Evolutionary conservation across 2,888 invertebrate species (phyloP).

Genomic region (Alitta virens): DNA sequence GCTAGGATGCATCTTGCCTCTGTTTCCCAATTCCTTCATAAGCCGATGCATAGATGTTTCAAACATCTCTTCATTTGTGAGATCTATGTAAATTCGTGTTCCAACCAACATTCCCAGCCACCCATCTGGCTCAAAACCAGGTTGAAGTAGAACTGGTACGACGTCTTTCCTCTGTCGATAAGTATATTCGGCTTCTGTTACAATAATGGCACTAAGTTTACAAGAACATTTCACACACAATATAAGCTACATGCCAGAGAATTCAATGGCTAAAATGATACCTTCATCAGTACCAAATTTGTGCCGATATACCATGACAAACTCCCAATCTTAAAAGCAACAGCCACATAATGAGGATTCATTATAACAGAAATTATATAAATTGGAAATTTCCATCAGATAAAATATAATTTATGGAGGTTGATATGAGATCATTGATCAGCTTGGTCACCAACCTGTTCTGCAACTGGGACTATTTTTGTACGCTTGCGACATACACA

Average conservation of each 20-base stretch:
- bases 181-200: conserved; percentile 53
- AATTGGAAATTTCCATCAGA: too few relatives aligned
- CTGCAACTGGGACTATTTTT: conserved; percentile 40
- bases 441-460: conserved; percentile 36
- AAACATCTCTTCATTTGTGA: conserved; percentile 35
- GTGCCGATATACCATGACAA: too few relatives aligned
- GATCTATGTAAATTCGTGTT: conserved; percentile 49
- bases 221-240: too few relatives aligned
- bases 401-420: too few relatives aligned
- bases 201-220: not conserved
- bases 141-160: conserved; percentile 48
- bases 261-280: too few relatives aligned
- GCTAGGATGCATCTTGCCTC: conserved; percentile 31
- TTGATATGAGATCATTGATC: too few relatives aligned
- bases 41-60: conserved; percentile 39
- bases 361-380: too few relatives aligned
- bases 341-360: too few relatives aligned
- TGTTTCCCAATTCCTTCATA: conserved; percentile 41
- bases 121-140: conserved; percentile 50
- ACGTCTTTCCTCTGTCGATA: conserved; percentile 49
- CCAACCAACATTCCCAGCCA: conserved; percentile 55
- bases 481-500: conserved; percentile 36
- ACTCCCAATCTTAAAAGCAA: too few relatives aligned
- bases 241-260: too few relatives aligned
- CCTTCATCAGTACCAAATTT: too few relatives aligned